Evolutionary conservation across 2,888 invertebrate genomes (phyloP).

Genomic region (Erannis defoliaria): DNA sequence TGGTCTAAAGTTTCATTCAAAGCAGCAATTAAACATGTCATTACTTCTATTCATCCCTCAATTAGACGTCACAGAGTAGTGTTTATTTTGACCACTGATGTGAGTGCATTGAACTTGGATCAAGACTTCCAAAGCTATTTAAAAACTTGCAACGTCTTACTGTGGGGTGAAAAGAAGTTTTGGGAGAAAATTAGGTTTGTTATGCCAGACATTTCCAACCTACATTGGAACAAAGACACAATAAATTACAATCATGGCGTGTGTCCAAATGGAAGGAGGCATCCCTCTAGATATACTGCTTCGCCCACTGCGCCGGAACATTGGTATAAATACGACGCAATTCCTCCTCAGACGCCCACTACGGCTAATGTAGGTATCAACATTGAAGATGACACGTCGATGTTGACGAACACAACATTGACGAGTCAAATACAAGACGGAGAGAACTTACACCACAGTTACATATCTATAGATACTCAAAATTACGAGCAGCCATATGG

Average conservation of each 20-base stretch:
- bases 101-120: conserved; percentile 91
- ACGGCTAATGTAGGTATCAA: conserved; percentile 82
- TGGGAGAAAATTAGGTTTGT: conserved; percentile 95
- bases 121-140: conserved; percentile 91
- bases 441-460: conserved; percentile 89
- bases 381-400: conserved; percentile 87
- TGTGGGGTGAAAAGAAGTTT: conserved; percentile 94
- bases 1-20: conserved; percentile 94
- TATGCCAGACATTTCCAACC: conserved; percentile 91
- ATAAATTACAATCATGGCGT: conserved; percentile 84
- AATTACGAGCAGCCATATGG: conserved; percentile 83
- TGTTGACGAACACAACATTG: conserved; percentile 87
- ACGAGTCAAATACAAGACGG: conserved; percentile 89
- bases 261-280: conserved; percentile 86
- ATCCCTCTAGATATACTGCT: conserved; percentile 89
- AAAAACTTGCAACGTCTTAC: conserved; percentile 90
- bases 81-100: conserved; percentile 87
- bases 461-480: conserved; percentile 88
- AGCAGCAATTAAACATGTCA: conserved; percentile 91
- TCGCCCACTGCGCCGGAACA: conserved; percentile 90
- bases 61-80: conserved; percentile 87
- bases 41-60: conserved; percentile 88
- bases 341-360: conserved; percentile 85
- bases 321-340: conserved; percentile 90
- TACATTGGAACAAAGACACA: conserved; percentile 87